Evolutionary conservation across 2,113 vertebrate species (phyloP).

Genomic region (Datnioides undecimradiatus): DNA sequence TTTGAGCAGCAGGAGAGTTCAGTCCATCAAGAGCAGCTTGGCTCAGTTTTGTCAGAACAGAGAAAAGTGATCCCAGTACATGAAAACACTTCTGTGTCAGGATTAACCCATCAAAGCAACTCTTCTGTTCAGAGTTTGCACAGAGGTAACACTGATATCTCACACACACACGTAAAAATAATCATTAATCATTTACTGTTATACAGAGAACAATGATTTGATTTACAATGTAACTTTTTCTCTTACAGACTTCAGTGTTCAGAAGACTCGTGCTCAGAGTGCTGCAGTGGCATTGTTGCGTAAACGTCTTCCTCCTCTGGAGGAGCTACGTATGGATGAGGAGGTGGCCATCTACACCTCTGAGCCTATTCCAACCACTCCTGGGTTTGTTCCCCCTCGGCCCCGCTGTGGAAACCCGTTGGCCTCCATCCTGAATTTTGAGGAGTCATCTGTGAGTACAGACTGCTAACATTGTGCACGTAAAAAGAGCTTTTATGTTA

Average conservation of each 20-base stretch:
- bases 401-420: slow-evolving; percentile 81
- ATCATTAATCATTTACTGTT: background rate
- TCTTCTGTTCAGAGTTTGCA: slow-evolving; percentile 14
- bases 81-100: background rate
- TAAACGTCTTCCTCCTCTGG: slow-evolving; percentile 64
- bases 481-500: background rate
- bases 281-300: slow-evolving; percentile 62
- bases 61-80: background rate
- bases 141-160: slow-evolving; percentile 55
- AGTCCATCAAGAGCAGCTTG: background rate
- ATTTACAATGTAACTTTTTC: background rate
- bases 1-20: slow-evolving; percentile 42
- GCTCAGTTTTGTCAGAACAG: slow-evolving; percentile 1
- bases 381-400: slow-evolving; percentile 25
- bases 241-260: slow-evolving; percentile 46
- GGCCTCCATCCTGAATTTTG: slow-evolving; percentile 73
- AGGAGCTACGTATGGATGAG: slow-evolving; percentile 81
- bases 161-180: no score
- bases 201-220: background rate
- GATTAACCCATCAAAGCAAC: background rate
- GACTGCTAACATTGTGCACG: background rate
- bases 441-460: slow-evolving; percentile 81
- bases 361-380: background rate
- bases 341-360: slow-evolving; percentile 83
- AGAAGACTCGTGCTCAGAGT: slow-evolving; percentile 40